A percentile compares a stretch with the other conserved stretches of the same genome.
These are phyloP conservation scores for Oostethus manadensis DNA, from an alignment of 2,113 vertebrate genomes.

Conservation along the genomic window DNA sequence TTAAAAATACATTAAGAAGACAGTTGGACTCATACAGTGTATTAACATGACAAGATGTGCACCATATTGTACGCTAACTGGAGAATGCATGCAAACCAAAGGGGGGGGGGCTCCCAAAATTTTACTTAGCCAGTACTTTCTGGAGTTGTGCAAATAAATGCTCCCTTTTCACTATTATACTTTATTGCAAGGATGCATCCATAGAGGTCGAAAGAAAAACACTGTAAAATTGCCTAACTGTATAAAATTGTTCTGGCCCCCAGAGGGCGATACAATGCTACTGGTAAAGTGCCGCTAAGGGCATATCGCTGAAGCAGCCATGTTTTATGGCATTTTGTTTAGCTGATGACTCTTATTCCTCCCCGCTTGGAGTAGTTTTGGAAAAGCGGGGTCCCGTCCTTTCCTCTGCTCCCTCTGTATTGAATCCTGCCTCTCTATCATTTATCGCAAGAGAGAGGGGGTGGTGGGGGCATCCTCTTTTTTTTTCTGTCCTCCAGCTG, in stretches of 20 bases:
- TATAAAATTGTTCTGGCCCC: slow-evolving; percentile 17
- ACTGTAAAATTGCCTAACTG: too few species aligned
- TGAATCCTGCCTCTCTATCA: slow-evolving; percentile 85
- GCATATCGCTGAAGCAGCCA: slow-evolving; percentile 47
- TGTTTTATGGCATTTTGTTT: slow-evolving; percentile 77
- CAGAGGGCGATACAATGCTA: slow-evolving; percentile 43
- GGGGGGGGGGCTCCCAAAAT: too few species aligned
- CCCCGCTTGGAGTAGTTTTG: slow-evolving; percentile 74
- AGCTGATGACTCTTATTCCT: slow-evolving; percentile 74
- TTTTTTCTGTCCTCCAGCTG: slow-evolving; percentile 84
- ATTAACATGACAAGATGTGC: too few species aligned
- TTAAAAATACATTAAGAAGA: too few species aligned
- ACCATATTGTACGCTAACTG: too few species aligned
- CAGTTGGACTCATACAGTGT: too few species aligned
- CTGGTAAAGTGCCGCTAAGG: slow-evolving; percentile 18
- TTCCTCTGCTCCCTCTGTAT: slow-evolving; percentile 72
- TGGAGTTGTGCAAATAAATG: neutral
- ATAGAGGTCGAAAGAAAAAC: too few species aligned
- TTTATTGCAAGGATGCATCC: too few species aligned
- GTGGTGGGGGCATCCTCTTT: slow-evolving; percentile 78
- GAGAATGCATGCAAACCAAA: too few species aligned
- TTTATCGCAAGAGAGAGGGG: slow-evolving; percentile 76
- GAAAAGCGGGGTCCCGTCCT: slow-evolving; percentile 54
- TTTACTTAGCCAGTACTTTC: neutral
- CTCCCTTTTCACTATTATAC: neutral